phyloP scores from a whole-genome alignment of 2,797 vertebrate genomes.

The Pseudopleuronectes americanus region DNA sequence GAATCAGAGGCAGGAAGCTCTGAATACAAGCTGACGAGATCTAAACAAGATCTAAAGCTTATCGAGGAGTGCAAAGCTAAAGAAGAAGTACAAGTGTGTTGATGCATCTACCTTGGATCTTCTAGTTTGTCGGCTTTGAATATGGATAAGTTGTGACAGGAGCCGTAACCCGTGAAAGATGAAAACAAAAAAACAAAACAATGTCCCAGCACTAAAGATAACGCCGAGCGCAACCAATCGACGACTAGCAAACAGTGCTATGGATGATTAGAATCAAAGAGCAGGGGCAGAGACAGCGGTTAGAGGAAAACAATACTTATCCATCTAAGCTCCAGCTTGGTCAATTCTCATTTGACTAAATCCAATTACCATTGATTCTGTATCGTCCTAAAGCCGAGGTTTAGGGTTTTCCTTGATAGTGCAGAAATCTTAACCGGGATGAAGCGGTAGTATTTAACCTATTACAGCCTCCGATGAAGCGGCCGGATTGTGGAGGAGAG shows the following conservation, averaged over 20 bases:
- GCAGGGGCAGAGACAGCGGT: slow-evolving; percentile 29
- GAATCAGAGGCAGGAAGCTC: slow-evolving; percentile 59
- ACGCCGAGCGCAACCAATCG: slow-evolving; percentile 21
- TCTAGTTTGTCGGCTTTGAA: slow-evolving; percentile 48
- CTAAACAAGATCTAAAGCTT: slow-evolving; percentile 61
- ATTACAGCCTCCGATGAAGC: slow-evolving; percentile 71
- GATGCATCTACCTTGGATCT: slow-evolving; percentile 37
- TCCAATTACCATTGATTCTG: slow-evolving; percentile 78
- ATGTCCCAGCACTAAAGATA: slow-evolving; percentile 37
- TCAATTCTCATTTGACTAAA: slow-evolving; percentile 81
- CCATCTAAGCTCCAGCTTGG: slow-evolving; percentile 69
- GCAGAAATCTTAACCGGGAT: slow-evolving; percentile 67
- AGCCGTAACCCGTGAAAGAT: slow-evolving; percentile 3
- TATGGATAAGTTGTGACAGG: slow-evolving; percentile 36
- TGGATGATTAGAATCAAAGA: slow-evolving; percentile 53
- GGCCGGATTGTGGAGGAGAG: slow-evolving; percentile 64
- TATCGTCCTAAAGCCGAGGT: slow-evolving; percentile 66
- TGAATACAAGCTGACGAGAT: slow-evolving; percentile 50
- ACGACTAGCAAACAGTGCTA: slow-evolving; percentile 34
- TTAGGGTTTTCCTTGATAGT: slow-evolving; percentile 75
- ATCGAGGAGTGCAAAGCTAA: slow-evolving; percentile 43
- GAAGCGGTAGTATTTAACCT: slow-evolving; percentile 78
- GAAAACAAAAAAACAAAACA: background rate
- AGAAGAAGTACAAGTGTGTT: slow-evolving; percentile 46
- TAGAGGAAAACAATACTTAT: slow-evolving; percentile 72